Conservation (phyloP, 30 jellyfish, hydroid and myxozoan species). For the Aurelia coerulea region DNA sequence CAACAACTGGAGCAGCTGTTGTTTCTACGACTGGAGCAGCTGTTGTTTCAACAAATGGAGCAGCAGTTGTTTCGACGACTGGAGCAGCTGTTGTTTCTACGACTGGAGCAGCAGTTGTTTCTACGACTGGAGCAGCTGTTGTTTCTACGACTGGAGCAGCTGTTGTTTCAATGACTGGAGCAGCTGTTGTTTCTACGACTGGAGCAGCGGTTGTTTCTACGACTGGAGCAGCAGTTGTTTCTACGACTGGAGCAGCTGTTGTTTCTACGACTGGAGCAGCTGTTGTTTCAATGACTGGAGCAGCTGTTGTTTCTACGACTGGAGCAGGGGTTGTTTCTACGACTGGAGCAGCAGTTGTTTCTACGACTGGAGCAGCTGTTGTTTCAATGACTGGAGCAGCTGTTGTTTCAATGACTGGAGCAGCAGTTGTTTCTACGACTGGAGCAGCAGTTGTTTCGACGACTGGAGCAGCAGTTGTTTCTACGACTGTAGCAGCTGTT, state of each 20-base stretch:
- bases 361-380: too few relatives aligned
- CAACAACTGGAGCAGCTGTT: constrained; percentile 30
- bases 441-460: too few relatives aligned
- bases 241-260: constrained; percentile 20
- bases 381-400: too few relatives aligned
- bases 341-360: too few relatives aligned
- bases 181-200: constrained; percentile 32
- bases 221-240: constrained; percentile 47
- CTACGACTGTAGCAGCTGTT: too few relatives aligned
- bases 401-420: too few relatives aligned
- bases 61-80: constrained; percentile 36
- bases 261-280: constrained; percentile 28
- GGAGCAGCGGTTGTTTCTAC: constrained; percentile 23
- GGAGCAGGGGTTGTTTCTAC: too few relatives aligned
- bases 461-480: too few relatives aligned
- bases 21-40: constrained; percentile 34
- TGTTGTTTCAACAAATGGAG: constrained; percentile 27
- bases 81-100: constrained; percentile 49
- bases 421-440: too few relatives aligned
- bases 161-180: constrained; percentile 29
- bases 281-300: constrained; percentile 12
- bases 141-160: constrained; percentile 46
- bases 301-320: background rate
- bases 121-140: constrained; percentile 38
- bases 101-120: constrained; percentile 59